These are phyloP conservation scores for Asobara japonica DNA, from an alignment of 1,140 invertebrate genomes.

Conservation along the genomic window DNA sequence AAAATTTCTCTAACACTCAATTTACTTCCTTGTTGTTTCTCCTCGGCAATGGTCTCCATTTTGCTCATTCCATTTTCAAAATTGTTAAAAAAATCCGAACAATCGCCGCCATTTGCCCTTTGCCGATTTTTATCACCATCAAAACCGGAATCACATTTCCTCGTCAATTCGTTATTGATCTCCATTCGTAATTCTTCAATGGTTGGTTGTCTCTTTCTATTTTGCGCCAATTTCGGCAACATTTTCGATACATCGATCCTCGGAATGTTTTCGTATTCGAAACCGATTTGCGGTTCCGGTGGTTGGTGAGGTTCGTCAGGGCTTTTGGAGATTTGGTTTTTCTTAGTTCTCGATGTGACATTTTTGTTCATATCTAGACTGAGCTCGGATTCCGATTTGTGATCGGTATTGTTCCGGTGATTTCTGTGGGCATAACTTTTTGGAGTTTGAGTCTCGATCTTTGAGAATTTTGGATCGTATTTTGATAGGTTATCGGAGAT, in stretches of 20 bases:
- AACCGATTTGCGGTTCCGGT: constrained; percentile 36
- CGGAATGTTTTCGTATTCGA: constrained; percentile 64
- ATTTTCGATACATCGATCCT: constrained; percentile 60
- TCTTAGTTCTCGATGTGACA: constrained; percentile 16
- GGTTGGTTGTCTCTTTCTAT: constrained; percentile 44
- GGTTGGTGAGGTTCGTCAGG: too few relatives aligned
- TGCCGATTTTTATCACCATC: not conserved
- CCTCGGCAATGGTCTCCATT: constrained; percentile 85
- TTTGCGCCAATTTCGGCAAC: constrained; percentile 32
- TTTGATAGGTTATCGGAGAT: constrained; percentile 58
- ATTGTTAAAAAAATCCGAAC: constrained; percentile 55
- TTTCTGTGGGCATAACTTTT: not conserved
- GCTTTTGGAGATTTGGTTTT: too few relatives aligned
- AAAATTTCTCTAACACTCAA: constrained; percentile 83
- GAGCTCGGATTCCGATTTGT: constrained; percentile 22
- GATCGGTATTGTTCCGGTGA: constrained; percentile 23
- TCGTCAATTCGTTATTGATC: constrained; percentile 55
- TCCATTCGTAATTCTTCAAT: constrained; percentile 63
- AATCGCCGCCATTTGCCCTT: not conserved
- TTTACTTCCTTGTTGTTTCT: constrained; percentile 75
- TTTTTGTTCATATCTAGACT: constrained; percentile 54
- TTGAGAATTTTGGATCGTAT: constrained; percentile 44
- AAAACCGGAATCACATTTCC: constrained; percentile 10
- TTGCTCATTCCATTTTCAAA: constrained; percentile 53
- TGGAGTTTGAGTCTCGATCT: too few relatives aligned